Base-by-base conservation (phyloP, 1,140 invertebrate genomes). In the Drosophila bipectinata region DNA sequence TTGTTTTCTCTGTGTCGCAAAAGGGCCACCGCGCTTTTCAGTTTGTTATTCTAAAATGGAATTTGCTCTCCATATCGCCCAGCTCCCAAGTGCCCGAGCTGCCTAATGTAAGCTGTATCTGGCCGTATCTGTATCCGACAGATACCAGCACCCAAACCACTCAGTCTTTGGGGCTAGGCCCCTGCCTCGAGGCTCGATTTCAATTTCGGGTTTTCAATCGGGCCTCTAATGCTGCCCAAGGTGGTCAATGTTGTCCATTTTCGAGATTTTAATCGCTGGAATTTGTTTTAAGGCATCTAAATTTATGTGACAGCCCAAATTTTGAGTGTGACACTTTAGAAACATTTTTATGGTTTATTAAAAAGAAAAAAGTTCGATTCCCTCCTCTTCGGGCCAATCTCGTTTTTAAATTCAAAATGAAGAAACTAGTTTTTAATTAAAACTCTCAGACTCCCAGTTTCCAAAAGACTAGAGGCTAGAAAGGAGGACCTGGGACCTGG, bases 271-370 rank as follows among this genome's bases (percentile, higher is more conserved):
- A 82, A 88, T 87, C 82, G 66, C 66, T 59, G 57, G 78, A 81
- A 75, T 81, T 74, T 64, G 77, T 67, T 77, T 71, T 68, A 45
- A 63, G 58, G 41, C 69, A 63, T 52, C 39, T 30, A 48, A 69
- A 82, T 88, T 87, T 88, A 87, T 87, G 77, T 82, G 83, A 87
- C 82, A 87, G 44, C 41, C 53, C 30, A 72, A 88, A 72, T 77
- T 88, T 77, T 59, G 75, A 76, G 74, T 82, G 82, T 78, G 79
- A 87, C 82, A 88, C 82, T 88, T 85, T 87, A 76, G 54, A 85
- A 79, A 66, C 72, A 61, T 71, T 78, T 78, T 78, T 85, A 77
- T 74, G 56, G 62, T 73, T 74, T 85, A 80, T 74, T 61, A 75
- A 68, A 63, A 77, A 63, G 75, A 81, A 77, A 82, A 78, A 63